These are phyloP conservation scores for Gymnocheta viridis DNA, from an alignment of 2,888 invertebrate genomes.

Conservation along the genomic window DNA sequence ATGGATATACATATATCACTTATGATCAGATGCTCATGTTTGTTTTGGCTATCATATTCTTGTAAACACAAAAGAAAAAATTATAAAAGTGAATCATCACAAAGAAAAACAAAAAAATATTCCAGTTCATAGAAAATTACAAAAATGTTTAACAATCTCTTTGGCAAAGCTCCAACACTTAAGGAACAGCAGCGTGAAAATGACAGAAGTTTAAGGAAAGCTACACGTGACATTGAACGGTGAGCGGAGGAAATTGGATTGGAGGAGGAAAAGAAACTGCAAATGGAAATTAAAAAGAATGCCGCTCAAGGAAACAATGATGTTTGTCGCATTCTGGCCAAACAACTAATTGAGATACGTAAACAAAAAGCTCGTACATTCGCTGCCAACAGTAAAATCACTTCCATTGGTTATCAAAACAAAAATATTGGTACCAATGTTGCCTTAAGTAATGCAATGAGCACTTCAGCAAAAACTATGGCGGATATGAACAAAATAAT, in stretches of 20 bases:
- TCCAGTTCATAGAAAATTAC: not conserved
- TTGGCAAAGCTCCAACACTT: slow-evolving; percentile 85
- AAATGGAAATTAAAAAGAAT: slow-evolving; percentile 93
- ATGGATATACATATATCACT: not conserved
- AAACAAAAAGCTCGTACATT: slow-evolving; percentile 93
- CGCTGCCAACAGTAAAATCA: slow-evolving; percentile 90
- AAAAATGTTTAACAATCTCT: slow-evolving; percentile 83
- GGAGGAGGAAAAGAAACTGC: slow-evolving; percentile 94
- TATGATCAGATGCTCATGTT: slow-evolving; percentile 55
- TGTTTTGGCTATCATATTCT: slow-evolving; percentile 47
- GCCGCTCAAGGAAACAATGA: slow-evolving; percentile 94
- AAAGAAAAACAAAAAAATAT: not conserved
- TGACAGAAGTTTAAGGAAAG: slow-evolving; percentile 90
- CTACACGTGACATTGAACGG: slow-evolving; percentile 92
- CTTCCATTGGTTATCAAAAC: slow-evolving; percentile 91
- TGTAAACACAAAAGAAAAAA: not conserved
- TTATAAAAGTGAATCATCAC: slow-evolving; percentile 53
- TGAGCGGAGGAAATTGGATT: slow-evolving; percentile 91
- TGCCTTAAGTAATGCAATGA: slow-evolving; percentile 93
- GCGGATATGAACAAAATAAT: slow-evolving; percentile 92
- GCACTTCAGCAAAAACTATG: slow-evolving; percentile 94
- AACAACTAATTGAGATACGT: slow-evolving; percentile 92
- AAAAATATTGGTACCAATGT: slow-evolving; percentile 95
- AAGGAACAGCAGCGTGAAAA: slow-evolving; percentile 92
- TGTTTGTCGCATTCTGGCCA: slow-evolving; percentile 91